phyloP scores from a whole-genome alignment of 1,140 invertebrate species.

The Bombus haemorrhoidalis region DNA sequence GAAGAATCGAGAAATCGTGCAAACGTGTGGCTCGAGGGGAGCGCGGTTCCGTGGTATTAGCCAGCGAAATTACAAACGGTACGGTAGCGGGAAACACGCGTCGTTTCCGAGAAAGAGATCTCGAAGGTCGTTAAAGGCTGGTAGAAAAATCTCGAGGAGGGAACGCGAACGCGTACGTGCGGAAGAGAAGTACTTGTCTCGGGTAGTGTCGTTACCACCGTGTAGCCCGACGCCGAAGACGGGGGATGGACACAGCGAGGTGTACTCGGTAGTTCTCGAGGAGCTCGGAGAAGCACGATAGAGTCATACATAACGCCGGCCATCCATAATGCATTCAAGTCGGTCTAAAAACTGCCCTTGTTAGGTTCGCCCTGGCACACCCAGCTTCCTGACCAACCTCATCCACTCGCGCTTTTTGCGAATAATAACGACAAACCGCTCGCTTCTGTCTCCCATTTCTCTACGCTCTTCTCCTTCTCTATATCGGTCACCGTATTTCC shows the following conservation, averaged over 20 bases:
- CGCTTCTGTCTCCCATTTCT: slow-evolving; percentile 3
- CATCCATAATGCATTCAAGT: slow-evolving; percentile 80
- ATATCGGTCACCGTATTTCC: neutral
- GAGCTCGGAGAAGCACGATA: slow-evolving; percentile 67
- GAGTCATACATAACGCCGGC: slow-evolving; percentile 78
- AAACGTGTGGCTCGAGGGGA: neutral
- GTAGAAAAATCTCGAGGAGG: slow-evolving; percentile 35
- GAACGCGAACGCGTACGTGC: neutral
- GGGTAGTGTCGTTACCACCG: neutral
- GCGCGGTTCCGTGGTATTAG: no score
- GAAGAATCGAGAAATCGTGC: no score
- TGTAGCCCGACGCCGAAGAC: neutral
- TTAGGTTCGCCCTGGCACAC: slow-evolving; percentile 73
- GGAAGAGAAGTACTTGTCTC: slow-evolving; percentile 29
- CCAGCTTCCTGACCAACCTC: slow-evolving; percentile 58
- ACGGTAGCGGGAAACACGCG: slow-evolving; percentile 71
- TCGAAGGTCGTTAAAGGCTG: slow-evolving; percentile 72
- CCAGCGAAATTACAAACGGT: slow-evolving; percentile 52
- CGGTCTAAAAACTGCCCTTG: slow-evolving; percentile 76
- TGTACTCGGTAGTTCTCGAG: neutral
- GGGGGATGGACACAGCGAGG: neutral
- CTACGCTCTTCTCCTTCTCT: neutral
- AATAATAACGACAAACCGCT: slow-evolving; percentile 66
- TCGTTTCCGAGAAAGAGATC: slow-evolving; percentile 77
- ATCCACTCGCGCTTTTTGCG: slow-evolving; percentile 52